Evolutionary conservation across 1,140 invertebrate species (phyloP), one percentile per base, ranked within the genome.

Genomic region (Paraescarpia echinospica): DNA sequence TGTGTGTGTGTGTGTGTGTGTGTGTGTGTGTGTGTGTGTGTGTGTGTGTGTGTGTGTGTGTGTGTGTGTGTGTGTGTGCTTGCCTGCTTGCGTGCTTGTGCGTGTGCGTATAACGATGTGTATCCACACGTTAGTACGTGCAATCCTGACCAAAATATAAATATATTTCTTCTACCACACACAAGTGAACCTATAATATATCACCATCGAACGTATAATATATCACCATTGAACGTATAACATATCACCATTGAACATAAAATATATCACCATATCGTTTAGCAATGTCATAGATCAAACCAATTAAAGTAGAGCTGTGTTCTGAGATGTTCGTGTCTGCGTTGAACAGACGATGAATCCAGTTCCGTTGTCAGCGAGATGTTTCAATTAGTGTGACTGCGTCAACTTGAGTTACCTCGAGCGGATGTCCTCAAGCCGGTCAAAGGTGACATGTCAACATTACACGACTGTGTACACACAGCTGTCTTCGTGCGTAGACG

Each of bases 41-140:
- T 92, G 92, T 92, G 93, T 12, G 94, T 92, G 89, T 91, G 92
- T 92, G 59, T 88, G 59, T 92, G 92, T 92, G 59, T 92, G 92
- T 88, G 92, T 92, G 35, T 92, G 92, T 92, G 92, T 88, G 92
- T 88, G 92, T 92, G 92, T 48, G 35, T 92, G 92, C 33, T 8
- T 92, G n/a, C 33, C 4, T 92, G 92, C 33, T 2, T 88, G 59
- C 33, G n/a, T 89, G 59, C 33, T 5, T 92, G 59, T 88, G 59
- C 88, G 92, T 88, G 59, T 92, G n/a, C 41, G 92, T 41, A 41
- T 12, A 41, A 41, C 41, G 41, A 41, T n/a, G n/a, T n/a, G n/a
- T n/a, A n/a, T n/a, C n/a, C 41, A 41, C 41, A 41, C 41, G 12
- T 6, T 12, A 41, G 41, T 41, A 12, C 41, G 41, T 41, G 41